Evolutionary conservation across 1,140 invertebrate genomes (phyloP).

Genomic region (Micrasema longulum): DNA sequence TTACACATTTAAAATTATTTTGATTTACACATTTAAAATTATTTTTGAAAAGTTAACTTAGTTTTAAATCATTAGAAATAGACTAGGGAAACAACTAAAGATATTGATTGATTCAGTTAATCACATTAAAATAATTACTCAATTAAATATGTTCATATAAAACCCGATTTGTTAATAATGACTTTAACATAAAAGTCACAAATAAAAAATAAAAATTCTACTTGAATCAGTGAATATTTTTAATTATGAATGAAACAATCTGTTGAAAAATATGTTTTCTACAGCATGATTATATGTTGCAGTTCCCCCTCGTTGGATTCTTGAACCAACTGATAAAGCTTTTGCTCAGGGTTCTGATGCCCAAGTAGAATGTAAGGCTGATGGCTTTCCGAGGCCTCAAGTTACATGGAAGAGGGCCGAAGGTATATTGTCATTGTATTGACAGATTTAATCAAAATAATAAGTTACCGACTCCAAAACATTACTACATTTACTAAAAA

Average conservation of each 20-base stretch:
- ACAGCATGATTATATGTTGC: conserved; percentile 57
- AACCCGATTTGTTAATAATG: no score
- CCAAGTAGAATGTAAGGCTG: conserved; percentile 94
- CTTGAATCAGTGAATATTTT: conserved; percentile 7
- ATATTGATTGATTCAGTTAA: conserved; percentile 3
- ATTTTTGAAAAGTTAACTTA: no score
- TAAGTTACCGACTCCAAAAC: not conserved
- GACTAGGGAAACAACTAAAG: not conserved
- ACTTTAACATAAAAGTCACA: no score
- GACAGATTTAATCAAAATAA: not conserved
- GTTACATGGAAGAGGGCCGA: conserved; percentile 96
- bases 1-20: no score
- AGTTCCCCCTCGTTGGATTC: conserved; percentile 97
- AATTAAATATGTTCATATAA: no score
- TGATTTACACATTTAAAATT: no score
- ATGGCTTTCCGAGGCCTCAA: conserved; percentile 93
- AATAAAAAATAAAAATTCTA: no score
- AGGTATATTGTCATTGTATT: conserved; percentile 70
- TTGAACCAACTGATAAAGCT: conserved; percentile 94
- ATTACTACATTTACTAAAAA: not conserved
- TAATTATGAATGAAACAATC: not conserved
- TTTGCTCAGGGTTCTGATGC: conserved; percentile 94
- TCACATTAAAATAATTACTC: not conserved
- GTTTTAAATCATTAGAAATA: not conserved
- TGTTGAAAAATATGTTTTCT: conserved; percentile 25